These are phyloP conservation scores for Choreutis nemorana DNA, from an alignment of 2,888 invertebrate genomes.

Conservation along the genomic window DNA sequence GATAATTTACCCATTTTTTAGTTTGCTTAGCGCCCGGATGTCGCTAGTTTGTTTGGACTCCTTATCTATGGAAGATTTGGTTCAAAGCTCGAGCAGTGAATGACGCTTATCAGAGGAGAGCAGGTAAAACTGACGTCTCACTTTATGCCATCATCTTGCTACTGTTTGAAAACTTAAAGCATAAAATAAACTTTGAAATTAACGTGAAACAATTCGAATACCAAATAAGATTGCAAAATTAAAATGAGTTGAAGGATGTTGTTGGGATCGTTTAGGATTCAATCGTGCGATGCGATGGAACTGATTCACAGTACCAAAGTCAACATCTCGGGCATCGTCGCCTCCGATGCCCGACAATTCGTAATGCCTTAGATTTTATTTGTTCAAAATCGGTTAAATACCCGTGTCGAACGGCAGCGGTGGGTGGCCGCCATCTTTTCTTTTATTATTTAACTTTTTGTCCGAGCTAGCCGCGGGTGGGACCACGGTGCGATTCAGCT, in stretches of 20 bases:
- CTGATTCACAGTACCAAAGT: slow-evolving; percentile 19
- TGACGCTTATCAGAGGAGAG: slow-evolving; percentile 36
- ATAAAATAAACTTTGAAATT: too few species aligned
- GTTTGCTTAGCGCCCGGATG: slow-evolving; percentile 49
- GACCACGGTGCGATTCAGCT: slow-evolving; percentile 51
- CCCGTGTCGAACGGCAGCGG: slow-evolving; percentile 60
- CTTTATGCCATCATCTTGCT: slow-evolving; percentile 36
- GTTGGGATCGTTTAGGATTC: too few species aligned
- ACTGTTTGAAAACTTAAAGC: slow-evolving; percentile 25
- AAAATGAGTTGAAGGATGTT: too few species aligned
- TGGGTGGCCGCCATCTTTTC: slow-evolving; percentile 60
- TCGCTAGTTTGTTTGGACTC: slow-evolving; percentile 32
- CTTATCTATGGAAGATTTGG: slow-evolving; percentile 37
- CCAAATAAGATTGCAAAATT: too few species aligned
- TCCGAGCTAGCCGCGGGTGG: slow-evolving; percentile 55
- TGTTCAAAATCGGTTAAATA: slow-evolving; percentile 68
- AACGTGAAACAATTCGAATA: too few species aligned
- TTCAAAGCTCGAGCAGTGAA: slow-evolving; percentile 25
- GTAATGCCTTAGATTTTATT: slow-evolving; percentile 67
- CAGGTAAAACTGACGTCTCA: slow-evolving; percentile 35
- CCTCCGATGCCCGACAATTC: slow-evolving; percentile 48
- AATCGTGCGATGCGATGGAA: background rate
- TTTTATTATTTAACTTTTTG: slow-evolving; percentile 62
- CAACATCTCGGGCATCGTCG: slow-evolving; percentile 36
- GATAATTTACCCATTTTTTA: slow-evolving; percentile 23